These are phyloP conservation scores for Rissa tridactyla DNA, from an alignment of 2,113 vertebrate species.

Conservation along the genomic window DNA sequence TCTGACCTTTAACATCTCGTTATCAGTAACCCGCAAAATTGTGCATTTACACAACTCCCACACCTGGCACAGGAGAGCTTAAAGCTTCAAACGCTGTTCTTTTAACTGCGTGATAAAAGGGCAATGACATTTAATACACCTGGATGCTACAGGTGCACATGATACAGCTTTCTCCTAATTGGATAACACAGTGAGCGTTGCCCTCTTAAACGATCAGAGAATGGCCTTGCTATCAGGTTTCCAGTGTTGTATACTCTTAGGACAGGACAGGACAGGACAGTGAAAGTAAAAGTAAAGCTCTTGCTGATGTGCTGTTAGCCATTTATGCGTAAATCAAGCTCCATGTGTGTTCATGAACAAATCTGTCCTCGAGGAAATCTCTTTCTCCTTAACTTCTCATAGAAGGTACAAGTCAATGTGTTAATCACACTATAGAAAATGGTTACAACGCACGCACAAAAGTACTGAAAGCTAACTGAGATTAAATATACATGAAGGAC, in stretches of 20 bases:
- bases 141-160: background rate
- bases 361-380: background rate
- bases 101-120: background rate
- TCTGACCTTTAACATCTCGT: background rate
- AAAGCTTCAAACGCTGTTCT: rapidly evolving
- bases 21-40: rapidly evolving
- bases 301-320: rapidly evolving
- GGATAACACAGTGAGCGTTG: background rate
- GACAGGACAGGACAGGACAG: rapidly evolving
- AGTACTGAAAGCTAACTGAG: background rate
- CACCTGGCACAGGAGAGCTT: rapidly evolving
- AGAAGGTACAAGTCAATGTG: background rate
- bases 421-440: background rate
- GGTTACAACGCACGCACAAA: rapidly evolving
- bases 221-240: background rate
- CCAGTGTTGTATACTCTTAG: rapidly evolving
- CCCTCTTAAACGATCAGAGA: background rate
- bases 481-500: background rate
- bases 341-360: background rate
- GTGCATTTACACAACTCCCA: rapidly evolving
- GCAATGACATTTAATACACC: background rate
- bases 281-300: no score
- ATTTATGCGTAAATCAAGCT: background rate
- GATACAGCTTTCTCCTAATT: background rate
- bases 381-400: background rate